Evolutionary conservation across 2,888 invertebrate species (phyloP), one percentile per base, ranked within the genome.

Genomic region (Caenorhabditis sp.): DNA sequence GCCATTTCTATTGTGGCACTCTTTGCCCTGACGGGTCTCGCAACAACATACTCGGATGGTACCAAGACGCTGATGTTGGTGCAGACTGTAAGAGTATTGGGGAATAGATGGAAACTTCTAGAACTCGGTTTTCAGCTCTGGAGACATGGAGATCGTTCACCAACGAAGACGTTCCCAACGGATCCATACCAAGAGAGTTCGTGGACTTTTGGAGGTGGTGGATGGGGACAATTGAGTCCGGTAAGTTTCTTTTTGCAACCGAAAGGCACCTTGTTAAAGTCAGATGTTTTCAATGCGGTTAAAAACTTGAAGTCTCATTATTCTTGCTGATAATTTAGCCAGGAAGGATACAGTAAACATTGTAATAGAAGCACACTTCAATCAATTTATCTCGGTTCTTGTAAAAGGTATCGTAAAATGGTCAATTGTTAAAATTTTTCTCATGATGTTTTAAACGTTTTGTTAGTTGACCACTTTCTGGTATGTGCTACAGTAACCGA

Each of bases 121-220:
- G 19, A 7, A 19, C n/a, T 38, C 12, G 6, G 38, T 19, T 70
- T 86, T 35, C 49, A 86, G 85, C 44, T 90, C 0, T 90, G 89
- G 89, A 83, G 90, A 7, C 90, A 90, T 61, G 90, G 90, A 41
- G 90, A 89, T 69, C 87, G 90, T 10, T 88, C 89, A 12, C 90
- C 90, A 19, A 85, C 87, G 0, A 64, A 75, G 59, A 86, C 88
- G 1, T 89, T 85, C 66, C 61, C 77, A n/a, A 75, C 58, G 8
- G 87, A 90, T 70, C 28, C 38, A 2, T 86, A 69, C 49, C 81
- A 84, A 49, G 89, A 88, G 51, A 59, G 31, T 14, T 59, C 80
- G 5, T 89, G 89, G 89, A 84, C 66, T 4, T 88, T 88, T 31
- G 89, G 89, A 38, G 89, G 89, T 26, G 75, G 80, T 24, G 88